Base-by-base conservation (phyloP, 2,113 vertebrate species). In the Calypte anna region DNA sequence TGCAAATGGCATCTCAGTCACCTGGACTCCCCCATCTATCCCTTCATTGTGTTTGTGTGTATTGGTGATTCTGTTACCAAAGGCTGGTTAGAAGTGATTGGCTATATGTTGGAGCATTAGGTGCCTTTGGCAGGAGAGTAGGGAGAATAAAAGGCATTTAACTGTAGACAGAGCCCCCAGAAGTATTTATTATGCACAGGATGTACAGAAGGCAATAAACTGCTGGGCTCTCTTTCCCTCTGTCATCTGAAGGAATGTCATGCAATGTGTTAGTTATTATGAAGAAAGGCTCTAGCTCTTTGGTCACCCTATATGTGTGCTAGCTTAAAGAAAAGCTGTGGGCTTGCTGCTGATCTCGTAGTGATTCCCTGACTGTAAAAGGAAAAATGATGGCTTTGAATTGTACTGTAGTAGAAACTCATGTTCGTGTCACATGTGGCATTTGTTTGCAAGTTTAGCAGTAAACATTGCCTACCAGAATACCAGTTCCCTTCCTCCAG, bases 261-360 rank as follows among this genome's bases (percentile, higher is more conserved):
- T 68, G 72, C 86, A 93, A 85, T 83, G 77, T 83, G 74, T 90
- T 91, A 46, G 79, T 74, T 53, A n/a, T 92, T 78, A 85, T 31
- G 58, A 36, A 94, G 62, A 28, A 46, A 86, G 36, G 19, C 22
- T 17, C 28, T 16, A 18, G 33, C 53, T 59, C 31, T 33, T 61
- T 43, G n/a, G 25, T 62, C 76, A 46, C 17, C 30, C 76, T 76
- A 6, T 44, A 31, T 25, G 21, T 53, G 40, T 20, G n/a, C 66
- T 93, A 55, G 58, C 46, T 91, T 61, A n/a, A 81, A 78, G 40
- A 43, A 77, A 86, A 82, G 77, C 84, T 38, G 69, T 30, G 31
- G 4, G 23, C 77, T 58, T 70, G 53, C 44, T 90, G 30, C 68
- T 93, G 51, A 64, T 90, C 62, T 92, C 61, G 50, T 64, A 75